Conservation (phyloP, 2,888 invertebrate genomes). For the Patella depressa region DNA sequence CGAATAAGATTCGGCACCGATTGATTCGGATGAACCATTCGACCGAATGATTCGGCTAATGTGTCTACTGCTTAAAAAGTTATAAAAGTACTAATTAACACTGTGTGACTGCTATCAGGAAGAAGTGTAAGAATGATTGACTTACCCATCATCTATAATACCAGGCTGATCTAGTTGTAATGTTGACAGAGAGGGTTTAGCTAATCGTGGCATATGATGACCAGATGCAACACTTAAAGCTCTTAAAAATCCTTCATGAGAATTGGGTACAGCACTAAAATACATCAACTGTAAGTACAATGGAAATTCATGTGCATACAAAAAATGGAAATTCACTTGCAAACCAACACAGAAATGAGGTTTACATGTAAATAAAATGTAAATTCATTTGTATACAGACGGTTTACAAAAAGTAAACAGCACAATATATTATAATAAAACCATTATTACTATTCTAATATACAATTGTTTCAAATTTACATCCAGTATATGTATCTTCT, state of each 20-base stretch:
- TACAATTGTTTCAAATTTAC: no score
- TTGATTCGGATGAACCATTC: no score
- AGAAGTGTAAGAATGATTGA: neutral
- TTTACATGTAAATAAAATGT: neutral
- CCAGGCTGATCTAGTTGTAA: slow-evolving; percentile 18
- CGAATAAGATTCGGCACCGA: no score
- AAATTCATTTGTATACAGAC: neutral
- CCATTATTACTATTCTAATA: no score
- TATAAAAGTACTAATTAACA: no score
- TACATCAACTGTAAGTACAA: slow-evolving; percentile 63
- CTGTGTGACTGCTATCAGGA: no score
- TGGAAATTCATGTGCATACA: neutral
- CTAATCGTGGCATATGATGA: slow-evolving; percentile 63
- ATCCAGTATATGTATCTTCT: no score
- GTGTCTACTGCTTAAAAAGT: no score
- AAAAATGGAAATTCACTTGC: neutral
- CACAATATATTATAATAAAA: neutral
- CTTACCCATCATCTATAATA: slow-evolving; percentile 26
- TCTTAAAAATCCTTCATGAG: slow-evolving; percentile 68
- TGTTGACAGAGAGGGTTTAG: slow-evolving; percentile 34
- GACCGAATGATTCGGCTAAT: no score
- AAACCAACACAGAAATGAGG: neutral
- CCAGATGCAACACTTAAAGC: slow-evolving; percentile 68
- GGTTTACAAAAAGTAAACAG: no score
- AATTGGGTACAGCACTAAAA: slow-evolving; percentile 61